Evolutionary conservation across 2,113 vertebrate genomes (phyloP), one percentile per base, ranked within the genome.

Genomic region (Anguilla japonica): DNA sequence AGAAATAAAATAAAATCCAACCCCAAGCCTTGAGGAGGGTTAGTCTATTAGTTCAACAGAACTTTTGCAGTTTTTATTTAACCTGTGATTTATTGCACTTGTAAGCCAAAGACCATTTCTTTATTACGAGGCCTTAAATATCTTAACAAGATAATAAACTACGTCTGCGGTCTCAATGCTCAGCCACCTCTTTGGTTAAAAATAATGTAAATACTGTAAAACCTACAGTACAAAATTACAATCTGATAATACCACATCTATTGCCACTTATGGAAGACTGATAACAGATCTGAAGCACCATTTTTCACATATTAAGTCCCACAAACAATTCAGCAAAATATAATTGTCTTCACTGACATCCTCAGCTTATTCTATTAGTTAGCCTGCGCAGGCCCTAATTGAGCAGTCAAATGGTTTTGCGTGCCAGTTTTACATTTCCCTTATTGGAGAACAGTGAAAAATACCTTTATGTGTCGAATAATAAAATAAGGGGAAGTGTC

Each of bases 121-220:
- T 75, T 75, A 75, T 75, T 75, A n/a, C 71, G 71, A 34, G 71
- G 71, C 71, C 11, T 75, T 75, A 75, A 75, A 75, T 29, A 34
- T 75, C 71, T 75, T 34, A 75, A 75, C 71, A 26, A 75, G 71
- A n/a, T 75, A 75, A 75, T 75, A 75, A 75, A 75, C 26, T 34
- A 75, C 29, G 26, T n/a, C n/a, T 8, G 71, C 34, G 71, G 9
- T 34, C 29, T 29, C n/a, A 75, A n/a, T n/a, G 11, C 71, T 75
- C 9, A 13, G 71, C 13, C n/a, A 34, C n/a, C 26, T 5, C 26
- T 75, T 75, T 34, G n/a, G 71, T 13, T 75, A 13, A 34, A n/a
- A 75, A 75, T 29, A 75, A 75, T 29, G 71, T 75, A 75, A 34
- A 29, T 9, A 75, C 71, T 75, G 34, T 34, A 34, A 34, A 34